Evolutionary conservation across 2,113 vertebrate species (phyloP).

Genomic region (Vimba vimba): DNA sequence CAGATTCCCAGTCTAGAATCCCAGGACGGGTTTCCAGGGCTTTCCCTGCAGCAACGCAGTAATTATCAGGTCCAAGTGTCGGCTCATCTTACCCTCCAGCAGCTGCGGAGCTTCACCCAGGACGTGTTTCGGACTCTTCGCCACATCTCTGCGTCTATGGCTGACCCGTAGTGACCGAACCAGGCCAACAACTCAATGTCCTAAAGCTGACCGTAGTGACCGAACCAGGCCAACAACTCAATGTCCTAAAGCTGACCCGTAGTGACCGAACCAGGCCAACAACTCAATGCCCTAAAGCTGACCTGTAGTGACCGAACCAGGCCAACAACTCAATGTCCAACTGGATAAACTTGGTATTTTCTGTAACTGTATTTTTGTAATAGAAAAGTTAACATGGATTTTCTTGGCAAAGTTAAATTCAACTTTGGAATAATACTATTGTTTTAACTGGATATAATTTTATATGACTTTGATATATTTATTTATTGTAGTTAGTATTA

Average conservation of each 20-base stretch:
- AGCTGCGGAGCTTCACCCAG: slow-evolving; percentile 69
- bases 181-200: no score
- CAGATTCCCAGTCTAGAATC: neutral
- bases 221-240: no score
- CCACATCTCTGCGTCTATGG: slow-evolving; percentile 20
- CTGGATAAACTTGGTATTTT: no score
- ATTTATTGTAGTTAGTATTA: neutral
- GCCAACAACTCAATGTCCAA: neutral
- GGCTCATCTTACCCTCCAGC: slow-evolving; percentile 63
- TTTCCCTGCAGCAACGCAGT: slow-evolving; percentile 55
- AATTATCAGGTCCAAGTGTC: slow-evolving; percentile 67
- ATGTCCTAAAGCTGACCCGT: neutral
- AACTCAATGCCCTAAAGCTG: neutral
- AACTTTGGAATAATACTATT: neutral
- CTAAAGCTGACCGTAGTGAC: no score
- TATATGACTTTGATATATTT: neutral
- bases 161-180: no score
- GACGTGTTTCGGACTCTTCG: slow-evolving; percentile 71
- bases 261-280: no score
- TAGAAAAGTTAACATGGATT: neutral
- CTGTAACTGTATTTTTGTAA: neutral
- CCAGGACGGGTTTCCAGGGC: neutral
- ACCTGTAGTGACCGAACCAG: no score
- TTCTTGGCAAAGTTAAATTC: neutral
- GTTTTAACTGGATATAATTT: neutral